Base-by-base conservation (phyloP, 30 jellyfish, hydroid and myxozoan species). In the Nemopilema nomurai region DNA sequence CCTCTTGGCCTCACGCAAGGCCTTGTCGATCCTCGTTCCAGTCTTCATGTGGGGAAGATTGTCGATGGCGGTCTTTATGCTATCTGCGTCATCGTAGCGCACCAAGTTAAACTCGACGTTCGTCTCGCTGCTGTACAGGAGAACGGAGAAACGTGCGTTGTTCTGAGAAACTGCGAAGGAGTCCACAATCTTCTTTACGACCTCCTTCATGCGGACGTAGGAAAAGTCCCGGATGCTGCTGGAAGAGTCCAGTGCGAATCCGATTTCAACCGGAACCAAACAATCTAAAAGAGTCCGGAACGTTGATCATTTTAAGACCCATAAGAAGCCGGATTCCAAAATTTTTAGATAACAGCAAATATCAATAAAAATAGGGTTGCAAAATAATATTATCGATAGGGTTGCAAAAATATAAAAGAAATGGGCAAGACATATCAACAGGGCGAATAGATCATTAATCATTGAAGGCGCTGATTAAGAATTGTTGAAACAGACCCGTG, bases 201-300 rank as follows among this genome's bases (percentile, higher is more conserved):
- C 90, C 13, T 62, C 80, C 53, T 92, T 92, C 98, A 92, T 92
- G 51, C 89, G 87, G 18, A n/a, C 57, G 83, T 87, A 92, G 4
- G 87, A 72, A 23, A 49, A 28, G 51, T 81, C 93, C 20, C 90
- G 67, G 78, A 92, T 83, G 75, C 98, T 92, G 72, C 95, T 78
- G 16, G 98, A 92, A 18, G 98, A 92, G 65, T 92, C 98, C 80
- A 92, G 62, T 7, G 98, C 98, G 71, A 92, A 83, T 18, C 90
- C 98, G 51, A 92, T 84, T 51, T 92, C 98, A 32, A 92, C 79
- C 0, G 98, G 93, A 18, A 97, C 62, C 57, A 81, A 73, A 62
- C 98, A 92, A 77, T 87, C 98, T 92, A 64, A 8, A 51, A 78
- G 18, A 30, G 28, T 27, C 68, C 24, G 20, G 32, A 25, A 49